A percentile compares a stretch with the other conserved stretches of the same genome.
Conservation (phyloP, 1,140 invertebrate species). For the Trypoxylus dichotomus region DNA sequence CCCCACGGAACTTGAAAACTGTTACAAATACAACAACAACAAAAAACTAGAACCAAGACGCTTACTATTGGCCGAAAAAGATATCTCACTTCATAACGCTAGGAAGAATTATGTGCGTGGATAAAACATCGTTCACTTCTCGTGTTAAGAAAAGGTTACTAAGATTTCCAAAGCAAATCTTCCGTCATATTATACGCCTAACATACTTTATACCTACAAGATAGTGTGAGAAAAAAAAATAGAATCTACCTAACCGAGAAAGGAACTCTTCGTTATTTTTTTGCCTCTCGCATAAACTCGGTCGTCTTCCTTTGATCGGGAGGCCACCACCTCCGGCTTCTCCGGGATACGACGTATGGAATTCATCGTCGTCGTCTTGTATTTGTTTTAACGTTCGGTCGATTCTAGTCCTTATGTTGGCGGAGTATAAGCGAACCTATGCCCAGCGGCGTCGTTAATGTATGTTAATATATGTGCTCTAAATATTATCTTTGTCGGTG, state of each 20-base stretch:
- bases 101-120: no score
- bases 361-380: background rate
- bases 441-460: conserved; percentile 39
- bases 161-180: background rate
- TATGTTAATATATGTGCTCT: conserved; percentile 47
- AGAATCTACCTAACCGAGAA: background rate
- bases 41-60: no score
- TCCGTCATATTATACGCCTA: background rate
- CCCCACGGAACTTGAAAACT: no score
- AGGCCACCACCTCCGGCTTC: background rate
- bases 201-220: background rate
- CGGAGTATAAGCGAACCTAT: background rate
- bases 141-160: no score
- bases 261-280: background rate
- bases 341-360: background rate
- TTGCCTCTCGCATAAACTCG: background rate
- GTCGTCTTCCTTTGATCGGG: background rate
- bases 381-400: background rate
- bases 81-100: no score
- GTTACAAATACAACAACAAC: no score
- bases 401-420: background rate
- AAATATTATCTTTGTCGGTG: conserved; percentile 47
- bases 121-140: no score
- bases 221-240: background rate
- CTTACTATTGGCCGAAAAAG: no score